Base-by-base conservation (phyloP, 2,888 invertebrate genomes). In the Agrochola lychnidis region DNA sequence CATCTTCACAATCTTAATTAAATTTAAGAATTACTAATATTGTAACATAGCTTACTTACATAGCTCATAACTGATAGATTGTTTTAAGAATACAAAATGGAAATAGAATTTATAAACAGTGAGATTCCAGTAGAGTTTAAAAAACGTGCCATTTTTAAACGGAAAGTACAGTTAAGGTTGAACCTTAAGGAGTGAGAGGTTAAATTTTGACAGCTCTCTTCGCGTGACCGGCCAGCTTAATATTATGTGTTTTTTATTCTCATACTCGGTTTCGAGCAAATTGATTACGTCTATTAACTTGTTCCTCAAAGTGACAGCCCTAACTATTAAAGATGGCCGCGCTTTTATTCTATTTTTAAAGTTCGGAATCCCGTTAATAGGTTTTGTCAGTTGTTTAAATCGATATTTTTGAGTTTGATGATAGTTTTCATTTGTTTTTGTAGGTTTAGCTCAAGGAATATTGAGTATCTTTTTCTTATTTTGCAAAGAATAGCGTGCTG, bases 241-340 rank as follows among this genome's bases (percentile, higher is more conserved):
- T 93, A 90, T 87, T 88, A 78, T 78, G 69, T 86, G 90, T 91
- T 92, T 93, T 94, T 91, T 90, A 87, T 81, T 82, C 89, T 88
- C 88, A 91, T 90, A 90, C 88, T 89, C 87, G 91, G 89, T 92
- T 93, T 93, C 89, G 86, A 90, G 89, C 91, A 93, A 94, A 94
- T 94, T 95, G 94, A 94, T 94, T 93, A 92, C 84, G 90, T 92
- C 93, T 93, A 94, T 94, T 94, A 94, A 92, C 92, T 93, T 92
- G 93, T 94, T 94, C 89, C 90, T 89, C 78, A 89, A 90, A 91
- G 91, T 94, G 94, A 93, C 94, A 93, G 93, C 92, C 85, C 88
- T 89, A 87, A 89, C 89, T 89, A 92, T 93, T 92, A 92, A 89
- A 89, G 88, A 89, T 86, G 89, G 88, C 86, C 78, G 88, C 83